Conservation (phyloP, 2,113 vertebrate genomes). For the Bombycilla garrulus region DNA sequence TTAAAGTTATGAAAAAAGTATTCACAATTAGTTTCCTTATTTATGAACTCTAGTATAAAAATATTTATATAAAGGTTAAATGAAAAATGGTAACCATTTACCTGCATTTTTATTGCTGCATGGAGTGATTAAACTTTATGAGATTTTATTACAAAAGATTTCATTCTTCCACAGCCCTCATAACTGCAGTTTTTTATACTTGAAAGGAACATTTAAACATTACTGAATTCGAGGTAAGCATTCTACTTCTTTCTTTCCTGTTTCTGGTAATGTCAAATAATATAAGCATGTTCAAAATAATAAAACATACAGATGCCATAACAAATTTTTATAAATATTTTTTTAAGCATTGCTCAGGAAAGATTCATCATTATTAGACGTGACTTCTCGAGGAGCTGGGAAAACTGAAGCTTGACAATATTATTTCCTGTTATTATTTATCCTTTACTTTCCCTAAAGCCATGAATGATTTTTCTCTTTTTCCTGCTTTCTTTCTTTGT, state of each 20-base stretch:
- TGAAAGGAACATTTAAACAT: slow-evolving; percentile 13
- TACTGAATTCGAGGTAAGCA: not conserved
- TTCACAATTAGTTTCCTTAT: not conserved
- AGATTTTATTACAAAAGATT: not conserved
- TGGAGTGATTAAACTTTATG: not conserved
- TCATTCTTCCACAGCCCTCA: not conserved
- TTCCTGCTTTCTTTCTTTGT: not conserved
- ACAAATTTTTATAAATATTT: slow-evolving; percentile 54
- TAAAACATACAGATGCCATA: slow-evolving; percentile 19
- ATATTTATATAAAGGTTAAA: not conserved
- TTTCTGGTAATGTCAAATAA: slow-evolving; percentile 47
- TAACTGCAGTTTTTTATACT: not conserved
- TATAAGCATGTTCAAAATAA: slow-evolving; percentile 19
- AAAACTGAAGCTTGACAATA: slow-evolving; percentile 30
- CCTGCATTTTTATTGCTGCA: not conserved
- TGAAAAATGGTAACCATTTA: not conserved
- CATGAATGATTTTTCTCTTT: not conserved
- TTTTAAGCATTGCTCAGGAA: slow-evolving; percentile 28
- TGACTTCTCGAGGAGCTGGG: slow-evolving; percentile 15
- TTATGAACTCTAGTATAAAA: not conserved
- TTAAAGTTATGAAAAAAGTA: not conserved
- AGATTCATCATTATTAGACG: slow-evolving; percentile 32
- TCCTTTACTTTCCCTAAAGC: slow-evolving; percentile 35
- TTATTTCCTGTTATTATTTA: slow-evolving; percentile 47
- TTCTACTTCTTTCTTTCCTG: not conserved